Conservation (phyloP, 2,113 vertebrate species). For the Kryptolebias marmoratus region DNA sequence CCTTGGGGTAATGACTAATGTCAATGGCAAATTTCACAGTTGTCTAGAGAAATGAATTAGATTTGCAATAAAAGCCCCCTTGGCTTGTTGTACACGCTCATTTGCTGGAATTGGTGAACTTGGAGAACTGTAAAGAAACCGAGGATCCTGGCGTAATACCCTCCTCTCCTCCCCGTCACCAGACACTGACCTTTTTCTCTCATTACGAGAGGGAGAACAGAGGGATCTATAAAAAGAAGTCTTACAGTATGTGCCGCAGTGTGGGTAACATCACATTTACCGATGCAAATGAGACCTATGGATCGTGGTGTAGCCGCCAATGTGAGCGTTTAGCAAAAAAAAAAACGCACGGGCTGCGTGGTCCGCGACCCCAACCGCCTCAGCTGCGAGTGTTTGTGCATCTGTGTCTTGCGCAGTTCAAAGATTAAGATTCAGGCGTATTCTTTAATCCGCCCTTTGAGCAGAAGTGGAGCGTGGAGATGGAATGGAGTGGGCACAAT, state of each 20-base stretch:
- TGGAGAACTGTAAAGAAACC: conserved; percentile 90
- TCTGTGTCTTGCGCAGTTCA: conserved; percentile 61
- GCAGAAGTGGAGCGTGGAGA: conserved; percentile 70
- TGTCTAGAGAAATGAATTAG: conserved; percentile 99
- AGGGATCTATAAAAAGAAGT: conserved; percentile 75
- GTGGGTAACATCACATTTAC: conserved; percentile 47
- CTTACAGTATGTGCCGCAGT: conserved; percentile 37
- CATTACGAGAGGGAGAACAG: conserved; percentile 76
- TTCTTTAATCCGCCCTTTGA: conserved; percentile 80
- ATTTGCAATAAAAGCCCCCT: conserved; percentile 96
- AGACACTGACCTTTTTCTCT: conserved; percentile 95
- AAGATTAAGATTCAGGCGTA: conserved; percentile 78
- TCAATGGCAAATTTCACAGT: conserved; percentile 99
- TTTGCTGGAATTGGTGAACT: conserved; percentile 92
- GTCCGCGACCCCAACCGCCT: conserved; percentile 27
- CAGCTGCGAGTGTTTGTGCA: conserved; percentile 43
- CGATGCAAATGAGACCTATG: conserved; percentile 73
- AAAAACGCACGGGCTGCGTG: conserved; percentile 40
- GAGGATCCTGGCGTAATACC: conserved; percentile 88
- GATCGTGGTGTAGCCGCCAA: conserved; percentile 32
- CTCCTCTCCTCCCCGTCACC: conserved; percentile 80
- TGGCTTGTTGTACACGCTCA: conserved; percentile 95
- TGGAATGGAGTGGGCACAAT: conserved; percentile 77
- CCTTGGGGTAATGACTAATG: conserved; percentile 98
- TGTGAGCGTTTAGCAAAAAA: conserved; percentile 56